Conservation (phyloP, 2,888 invertebrate genomes). For the Fragum fragum region DNA sequence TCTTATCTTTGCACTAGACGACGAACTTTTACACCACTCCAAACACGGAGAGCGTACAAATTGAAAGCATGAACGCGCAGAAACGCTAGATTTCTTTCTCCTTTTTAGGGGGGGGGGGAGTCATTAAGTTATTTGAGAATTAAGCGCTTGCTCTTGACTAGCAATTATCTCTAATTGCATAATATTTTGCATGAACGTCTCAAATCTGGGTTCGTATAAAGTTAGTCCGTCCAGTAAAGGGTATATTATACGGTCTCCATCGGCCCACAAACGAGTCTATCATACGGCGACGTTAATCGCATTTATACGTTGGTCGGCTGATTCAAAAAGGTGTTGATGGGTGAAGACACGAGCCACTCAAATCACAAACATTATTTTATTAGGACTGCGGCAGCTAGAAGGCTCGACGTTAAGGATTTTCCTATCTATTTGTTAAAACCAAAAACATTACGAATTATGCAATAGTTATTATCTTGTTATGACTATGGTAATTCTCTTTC, state of each 20-base stretch:
- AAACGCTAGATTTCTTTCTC: no score
- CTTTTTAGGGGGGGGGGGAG: no score
- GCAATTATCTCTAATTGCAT: no score
- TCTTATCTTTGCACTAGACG: background rate
- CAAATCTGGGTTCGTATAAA: background rate
- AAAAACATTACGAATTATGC: no score
- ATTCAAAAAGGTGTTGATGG: constrained; percentile 12
- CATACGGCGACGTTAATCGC: constrained; percentile 23
- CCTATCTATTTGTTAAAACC: no score
- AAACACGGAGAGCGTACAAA: background rate
- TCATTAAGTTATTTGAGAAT: no score
- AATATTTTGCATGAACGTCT: no score
- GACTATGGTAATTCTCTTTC: no score
- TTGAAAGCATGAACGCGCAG: no score
- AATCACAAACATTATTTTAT: constrained; percentile 16
- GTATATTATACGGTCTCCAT: constrained; percentile 21
- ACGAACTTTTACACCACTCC: background rate
- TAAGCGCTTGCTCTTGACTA: no score
- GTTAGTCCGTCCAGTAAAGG: background rate
- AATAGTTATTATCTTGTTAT: no score
- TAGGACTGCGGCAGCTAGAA: background rate
- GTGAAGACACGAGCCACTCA: constrained; percentile 13
- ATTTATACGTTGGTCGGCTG: constrained; percentile 17
- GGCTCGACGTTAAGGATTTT: no score
- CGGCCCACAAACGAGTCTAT: constrained; percentile 24